A percentile compares a stretch with the other conserved stretches of the same genome.
These are phyloP conservation scores for Oreonectes daqikongensis DNA, from an alignment of 2,797 vertebrate genomes.

Conservation along the genomic window DNA sequence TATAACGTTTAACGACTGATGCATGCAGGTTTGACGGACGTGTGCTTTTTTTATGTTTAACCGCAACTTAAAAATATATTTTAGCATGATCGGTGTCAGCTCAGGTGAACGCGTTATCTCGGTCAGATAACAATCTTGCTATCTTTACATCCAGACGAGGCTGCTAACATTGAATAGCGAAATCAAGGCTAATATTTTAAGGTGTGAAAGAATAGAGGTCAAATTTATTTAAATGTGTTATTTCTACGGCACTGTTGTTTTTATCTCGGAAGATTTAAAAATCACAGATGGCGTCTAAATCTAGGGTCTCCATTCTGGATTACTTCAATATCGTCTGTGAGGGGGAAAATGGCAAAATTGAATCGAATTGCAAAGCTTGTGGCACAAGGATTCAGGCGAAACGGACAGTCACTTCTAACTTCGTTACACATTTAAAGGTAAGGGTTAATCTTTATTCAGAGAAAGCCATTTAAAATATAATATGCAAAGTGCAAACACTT, in stretches of 20 bases:
- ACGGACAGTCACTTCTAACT: slow-evolving; percentile 83
- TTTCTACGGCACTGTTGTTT: not conserved
- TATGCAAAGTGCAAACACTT: not conserved
- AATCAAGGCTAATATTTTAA: slow-evolving; percentile 2
- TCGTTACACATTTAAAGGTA: slow-evolving; percentile 86
- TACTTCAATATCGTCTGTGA: slow-evolving; percentile 85
- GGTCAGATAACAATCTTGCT: slow-evolving; percentile 38
- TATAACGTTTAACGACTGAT: slow-evolving; percentile 5
- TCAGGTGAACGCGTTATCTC: slow-evolving; percentile 22
- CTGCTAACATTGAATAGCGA: not conserved
- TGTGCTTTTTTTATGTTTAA: not conserved
- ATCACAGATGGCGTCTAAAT: slow-evolving; percentile 79
- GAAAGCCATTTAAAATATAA: not conserved
- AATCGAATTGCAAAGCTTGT: slow-evolving; percentile 84
- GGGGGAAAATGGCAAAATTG: slow-evolving; percentile 85
- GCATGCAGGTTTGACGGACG: not conserved
- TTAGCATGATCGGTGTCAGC: slow-evolving; percentile 1
- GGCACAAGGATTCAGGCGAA: slow-evolving; percentile 84
- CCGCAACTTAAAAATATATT: not conserved
- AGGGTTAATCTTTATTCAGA: not conserved
- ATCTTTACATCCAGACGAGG: slow-evolving; percentile 24
- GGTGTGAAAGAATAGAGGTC: not conserved
- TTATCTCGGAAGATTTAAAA: slow-evolving; percentile 37
- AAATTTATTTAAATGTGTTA: not conserved
- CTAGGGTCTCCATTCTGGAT: slow-evolving; percentile 83